phyloP scores from a whole-genome alignment of 2,113 vertebrate genomes.

The Vimba vimba region DNA sequence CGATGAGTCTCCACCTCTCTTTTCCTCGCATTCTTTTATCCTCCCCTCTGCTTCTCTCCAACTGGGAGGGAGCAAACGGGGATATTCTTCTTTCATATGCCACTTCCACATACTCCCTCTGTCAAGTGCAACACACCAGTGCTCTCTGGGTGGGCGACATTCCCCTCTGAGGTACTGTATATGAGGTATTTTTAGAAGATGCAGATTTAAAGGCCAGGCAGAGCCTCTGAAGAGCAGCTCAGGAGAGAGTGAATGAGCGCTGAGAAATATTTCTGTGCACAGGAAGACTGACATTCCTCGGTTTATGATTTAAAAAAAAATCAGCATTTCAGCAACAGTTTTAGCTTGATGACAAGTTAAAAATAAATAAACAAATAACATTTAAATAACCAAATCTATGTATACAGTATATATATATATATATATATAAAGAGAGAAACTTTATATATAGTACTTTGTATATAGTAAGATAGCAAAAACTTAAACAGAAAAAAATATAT shows the following conservation, averaged over 20 bases:
- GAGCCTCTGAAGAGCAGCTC: not conserved
- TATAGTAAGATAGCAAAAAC: too few species aligned
- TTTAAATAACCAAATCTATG: too few species aligned
- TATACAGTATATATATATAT: too few species aligned
- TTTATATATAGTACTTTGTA: too few species aligned
- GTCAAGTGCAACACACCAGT: slow-evolving; percentile 3
- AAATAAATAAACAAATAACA: not conserved
- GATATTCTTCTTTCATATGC: slow-evolving; percentile 10
- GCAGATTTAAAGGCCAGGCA: slow-evolving; percentile 49
- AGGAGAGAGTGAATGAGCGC: too few species aligned
- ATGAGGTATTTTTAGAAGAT: slow-evolving; percentile 65
- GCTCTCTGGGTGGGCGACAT: slow-evolving; percentile 53
- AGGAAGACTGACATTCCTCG: not conserved
- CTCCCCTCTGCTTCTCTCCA: slow-evolving; percentile 11
- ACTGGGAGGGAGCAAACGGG: not conserved
- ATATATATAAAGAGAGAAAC: too few species aligned
- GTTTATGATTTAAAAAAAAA: not conserved
- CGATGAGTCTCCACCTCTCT: slow-evolving; percentile 51
- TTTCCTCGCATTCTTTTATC: slow-evolving; percentile 17
- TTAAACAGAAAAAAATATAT: too few species aligned
- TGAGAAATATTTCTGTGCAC: too few species aligned
- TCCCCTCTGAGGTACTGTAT: slow-evolving; percentile 45
- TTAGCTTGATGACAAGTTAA: not conserved
- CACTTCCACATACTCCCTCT: not conserved
- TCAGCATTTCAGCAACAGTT: not conserved